A percentile compares a stretch with the other conserved stretches of the same genome.
These are phyloP conservation scores for Caenorhabditis tropicalis DNA, from an alignment of 1,140 invertebrate genomes.

Conservation along the genomic window DNA sequence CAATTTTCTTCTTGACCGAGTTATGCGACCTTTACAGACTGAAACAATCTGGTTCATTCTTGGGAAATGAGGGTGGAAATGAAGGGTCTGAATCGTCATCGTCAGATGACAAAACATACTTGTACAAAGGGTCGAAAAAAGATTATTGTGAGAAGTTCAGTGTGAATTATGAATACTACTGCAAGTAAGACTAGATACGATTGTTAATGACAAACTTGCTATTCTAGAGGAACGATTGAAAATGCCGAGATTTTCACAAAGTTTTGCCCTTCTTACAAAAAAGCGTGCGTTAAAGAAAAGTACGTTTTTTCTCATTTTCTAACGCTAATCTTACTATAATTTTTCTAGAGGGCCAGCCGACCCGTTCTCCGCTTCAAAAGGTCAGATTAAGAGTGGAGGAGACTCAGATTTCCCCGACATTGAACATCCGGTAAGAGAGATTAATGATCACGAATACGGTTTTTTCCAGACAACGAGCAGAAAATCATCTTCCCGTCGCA, in stretches of 20 bases:
- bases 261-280: conserved; percentile 43
- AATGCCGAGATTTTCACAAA: conserved; percentile 31
- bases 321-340: neutral
- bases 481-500: neutral
- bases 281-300: conserved; percentile 12
- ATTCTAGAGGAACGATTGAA: neutral
- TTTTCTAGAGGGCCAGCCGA: neutral
- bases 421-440: neutral
- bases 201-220: neutral
- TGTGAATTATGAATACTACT: conserved; percentile 51
- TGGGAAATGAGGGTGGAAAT: conserved; percentile 34
- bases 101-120: neutral
- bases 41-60: conserved; percentile 43
- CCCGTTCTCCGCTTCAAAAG: neutral
- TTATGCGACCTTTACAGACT: conserved; percentile 25
- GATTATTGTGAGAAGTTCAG: conserved; percentile 51
- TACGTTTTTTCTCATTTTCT: neutral
- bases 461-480: neutral
- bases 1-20: too few relatives aligned
- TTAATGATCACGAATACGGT: neutral
- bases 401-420: conserved; percentile 40
- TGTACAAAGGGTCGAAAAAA: conserved; percentile 42
- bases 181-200: neutral
- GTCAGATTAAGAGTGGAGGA: neutral
- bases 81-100: neutral